phyloP scores from a whole-genome alignment of 1,140 invertebrate species.

The Achatina immaculata region DNA sequence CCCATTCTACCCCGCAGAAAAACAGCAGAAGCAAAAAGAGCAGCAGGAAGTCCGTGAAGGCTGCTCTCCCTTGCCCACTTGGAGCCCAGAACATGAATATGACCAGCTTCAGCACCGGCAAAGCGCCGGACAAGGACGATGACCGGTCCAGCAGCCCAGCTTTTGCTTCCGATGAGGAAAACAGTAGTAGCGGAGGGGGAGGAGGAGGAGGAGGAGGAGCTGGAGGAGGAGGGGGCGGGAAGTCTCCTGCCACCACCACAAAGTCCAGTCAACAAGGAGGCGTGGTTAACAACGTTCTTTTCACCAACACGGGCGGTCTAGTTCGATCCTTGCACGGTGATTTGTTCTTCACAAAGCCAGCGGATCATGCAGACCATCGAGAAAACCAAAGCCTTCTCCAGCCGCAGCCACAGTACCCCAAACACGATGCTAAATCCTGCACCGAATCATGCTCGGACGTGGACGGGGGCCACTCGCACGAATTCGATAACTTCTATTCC shows the following conservation, averaged over 20 bases:
- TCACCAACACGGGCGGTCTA: constrained; percentile 29
- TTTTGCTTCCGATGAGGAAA: constrained; percentile 92
- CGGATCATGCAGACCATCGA: not conserved
- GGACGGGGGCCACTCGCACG: constrained; percentile 12
- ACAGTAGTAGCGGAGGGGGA: constrained; percentile 66
- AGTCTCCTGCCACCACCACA: constrained; percentile 35
- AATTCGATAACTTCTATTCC: constrained; percentile 30
- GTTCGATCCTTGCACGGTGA: constrained; percentile 28
- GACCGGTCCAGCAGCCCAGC: constrained; percentile 94
- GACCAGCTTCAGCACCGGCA: constrained; percentile 59
- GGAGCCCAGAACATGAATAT: constrained; percentile 46
- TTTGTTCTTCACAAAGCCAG: not conserved
- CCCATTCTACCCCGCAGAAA: not conserved
- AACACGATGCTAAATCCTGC: not conserved
- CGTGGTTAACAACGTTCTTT: constrained; percentile 53
- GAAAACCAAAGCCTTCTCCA: constrained; percentile 7
- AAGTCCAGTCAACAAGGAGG: constrained; percentile 40
- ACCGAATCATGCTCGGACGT: constrained; percentile 28
- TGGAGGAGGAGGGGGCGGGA: constrained; percentile 15
- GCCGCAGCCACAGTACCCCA: constrained; percentile 17
- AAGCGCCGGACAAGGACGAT: constrained; percentile 74
- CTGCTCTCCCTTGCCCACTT: constrained; percentile 11
- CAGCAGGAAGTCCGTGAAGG: constrained; percentile 30
- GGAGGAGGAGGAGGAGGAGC: too few species aligned
- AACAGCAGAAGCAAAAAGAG: constrained; percentile 23